These are phyloP conservation scores for Hemibates koningsi DNA, from an alignment of 2,113 vertebrate species.

Conservation along the genomic window DNA sequence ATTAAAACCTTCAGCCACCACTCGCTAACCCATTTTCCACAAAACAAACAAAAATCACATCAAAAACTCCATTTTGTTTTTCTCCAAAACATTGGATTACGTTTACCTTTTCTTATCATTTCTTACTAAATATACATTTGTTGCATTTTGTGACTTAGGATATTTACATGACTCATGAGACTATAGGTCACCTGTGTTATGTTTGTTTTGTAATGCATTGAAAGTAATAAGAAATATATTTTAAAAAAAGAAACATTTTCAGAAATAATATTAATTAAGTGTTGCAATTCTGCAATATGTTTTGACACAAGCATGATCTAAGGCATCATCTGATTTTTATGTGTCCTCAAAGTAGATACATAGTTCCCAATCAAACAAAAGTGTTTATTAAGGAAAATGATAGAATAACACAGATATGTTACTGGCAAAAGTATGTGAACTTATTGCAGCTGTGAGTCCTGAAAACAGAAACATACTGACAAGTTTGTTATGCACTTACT, in stretches of 20 bases:
- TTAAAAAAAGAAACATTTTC: fast-evolving
- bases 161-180: background rate
- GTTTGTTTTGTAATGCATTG: background rate
- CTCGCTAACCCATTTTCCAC: background rate
- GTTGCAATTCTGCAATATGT: fast-evolving
- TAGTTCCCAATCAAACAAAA: background rate
- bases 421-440: background rate
- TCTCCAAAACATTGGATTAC: background rate
- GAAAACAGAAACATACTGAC: background rate
- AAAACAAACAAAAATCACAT: background rate
- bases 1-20: background rate
- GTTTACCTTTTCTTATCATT: fast-evolving
- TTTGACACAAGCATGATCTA: background rate
- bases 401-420: background rate
- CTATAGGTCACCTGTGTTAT: background rate
- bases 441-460: background rate
- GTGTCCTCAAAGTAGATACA: background rate
- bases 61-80: fast-evolving
- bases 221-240: background rate
- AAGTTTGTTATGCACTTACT: background rate
- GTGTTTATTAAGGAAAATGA: background rate
- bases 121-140: fast-evolving
- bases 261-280: background rate
- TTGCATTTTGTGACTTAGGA: fast-evolving
- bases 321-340: background rate